Evolutionary conservation across 2,113 vertebrate genomes (phyloP), one percentile per base, ranked within the genome.

Genomic region (Murina feae): DNA sequence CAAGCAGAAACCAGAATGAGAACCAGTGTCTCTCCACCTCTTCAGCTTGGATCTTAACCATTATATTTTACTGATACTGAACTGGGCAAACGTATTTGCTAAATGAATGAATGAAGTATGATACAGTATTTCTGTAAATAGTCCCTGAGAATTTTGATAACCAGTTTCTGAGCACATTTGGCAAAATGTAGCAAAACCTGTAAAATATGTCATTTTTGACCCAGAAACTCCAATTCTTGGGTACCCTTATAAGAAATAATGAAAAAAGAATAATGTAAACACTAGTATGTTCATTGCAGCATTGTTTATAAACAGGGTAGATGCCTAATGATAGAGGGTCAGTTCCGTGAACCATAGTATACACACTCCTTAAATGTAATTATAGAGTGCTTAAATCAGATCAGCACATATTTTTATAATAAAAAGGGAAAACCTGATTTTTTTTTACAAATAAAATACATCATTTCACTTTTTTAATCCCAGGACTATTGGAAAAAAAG

Each of bases 391-490:
- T 35, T 30, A 63, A 95, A 83, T 69, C 30, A 78, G 13, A 20
- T 47, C 12, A 3, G 37, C 83, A 78, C 25, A 23, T 32, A 60
- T 72, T 68, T 82, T 78, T 32, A 86, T 74, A 68, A 90, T 39
- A 76, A 92, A 78, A 83, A 72, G 5, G 17, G 13, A 65, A 82
- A 89, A n/a, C 9, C 9, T 76, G 44, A 60, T 2, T 60, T 25
- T 23, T 79, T 87, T 91, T 81, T 17, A 75, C 13, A 91, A 75
- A 63, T 42, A 72, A 89, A 93, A 94, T 58, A 28, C 2, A 63
- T 85, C 44, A 78, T 82, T 92, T 91, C 44, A 63, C n/a, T 89
- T 81, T 37, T 94, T 86, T 83, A 90, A 78, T 51, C 20, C 23
- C 9, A 2, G 2, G 28, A 23, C 47, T 90, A 42, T 1, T 79